Evolutionary conservation across 30 jellyfish, hydroid and myxozoan genomes (phyloP), one percentile per base, ranked within the genome.

Genomic region (Hydractinia symbiolongicarpus): DNA sequence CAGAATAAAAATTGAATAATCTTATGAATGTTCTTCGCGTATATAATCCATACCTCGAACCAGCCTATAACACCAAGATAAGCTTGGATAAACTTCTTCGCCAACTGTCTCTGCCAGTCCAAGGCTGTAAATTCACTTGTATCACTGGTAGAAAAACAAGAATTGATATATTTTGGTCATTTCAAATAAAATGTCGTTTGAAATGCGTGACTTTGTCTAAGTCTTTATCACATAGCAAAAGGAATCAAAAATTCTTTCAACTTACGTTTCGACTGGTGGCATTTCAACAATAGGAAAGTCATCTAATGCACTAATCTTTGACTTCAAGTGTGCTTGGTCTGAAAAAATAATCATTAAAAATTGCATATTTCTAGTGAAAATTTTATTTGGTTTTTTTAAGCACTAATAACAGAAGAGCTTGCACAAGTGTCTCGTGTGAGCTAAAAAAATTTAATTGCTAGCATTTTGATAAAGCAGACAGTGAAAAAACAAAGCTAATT

Each of bases 21-120:
- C 19, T 60, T 13, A 60, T 60, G 2, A 13, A 13, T 60, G 19
- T 3, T 13, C 70, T 30, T 30, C 2, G 44, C 2, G 44, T 30
- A 30, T 30, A 30, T 30, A 30, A 30, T 1, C 8, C 40, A 5
- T 68, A 93, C 99, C 95, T 88, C 86, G 16, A 94, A 79, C 97
- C 96, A 88, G 30, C 79, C 50, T 7, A 80, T 86, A 9, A 84
- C 86, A 5, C 79, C 96, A 4, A 94, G 56, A 58, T 79, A 88
- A 4, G 96, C 83, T 30, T 74, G 83, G 57, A 94, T 82, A 76
- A 94, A 88, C 55, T 68, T 79, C 85, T 84, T 88, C 8, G 97
- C 97, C 4, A 88, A 79, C 60, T 88, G 97, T 55, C 96, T 86
- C 71, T 94, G 99, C 99, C 99, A 94, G 68, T 94, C 97, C 61